Evolutionary conservation across 2,113 vertebrate species (phyloP).

Genomic region (Cavia aperea): DNA sequence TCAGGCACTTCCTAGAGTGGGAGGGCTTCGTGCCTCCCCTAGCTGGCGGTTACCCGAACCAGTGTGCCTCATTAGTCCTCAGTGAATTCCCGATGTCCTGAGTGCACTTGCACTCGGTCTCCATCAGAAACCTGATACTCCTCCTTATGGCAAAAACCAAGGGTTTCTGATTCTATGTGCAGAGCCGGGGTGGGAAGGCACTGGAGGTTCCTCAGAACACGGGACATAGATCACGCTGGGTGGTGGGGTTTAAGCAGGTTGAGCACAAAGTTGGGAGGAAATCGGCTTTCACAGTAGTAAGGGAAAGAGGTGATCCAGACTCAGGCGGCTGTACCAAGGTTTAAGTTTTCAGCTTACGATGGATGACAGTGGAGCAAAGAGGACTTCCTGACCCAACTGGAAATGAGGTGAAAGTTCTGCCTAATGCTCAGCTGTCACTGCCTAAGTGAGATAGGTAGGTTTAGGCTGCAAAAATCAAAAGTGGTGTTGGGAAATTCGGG

Average conservation of each 20-base stretch:
- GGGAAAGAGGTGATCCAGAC: background rate
- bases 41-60: background rate
- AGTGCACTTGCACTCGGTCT: background rate
- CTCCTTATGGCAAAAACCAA: background rate
- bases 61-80: background rate
- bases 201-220: background rate
- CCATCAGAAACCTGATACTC: background rate
- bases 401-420: background rate
- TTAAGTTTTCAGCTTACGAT: background rate
- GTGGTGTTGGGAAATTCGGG: background rate
- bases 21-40: background rate
- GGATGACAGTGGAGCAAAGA: background rate
- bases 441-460: background rate
- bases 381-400: background rate
- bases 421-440: background rate
- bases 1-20: background rate
- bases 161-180: background rate
- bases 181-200: background rate
- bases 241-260: background rate
- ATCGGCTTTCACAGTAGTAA: background rate
- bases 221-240: background rate
- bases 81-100: background rate
- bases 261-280: background rate
- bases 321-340: accelerated
- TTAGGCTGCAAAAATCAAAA: background rate